phyloP scores from a whole-genome alignment of 2,888 invertebrate genomes.

The Ophraella communa region DNA sequence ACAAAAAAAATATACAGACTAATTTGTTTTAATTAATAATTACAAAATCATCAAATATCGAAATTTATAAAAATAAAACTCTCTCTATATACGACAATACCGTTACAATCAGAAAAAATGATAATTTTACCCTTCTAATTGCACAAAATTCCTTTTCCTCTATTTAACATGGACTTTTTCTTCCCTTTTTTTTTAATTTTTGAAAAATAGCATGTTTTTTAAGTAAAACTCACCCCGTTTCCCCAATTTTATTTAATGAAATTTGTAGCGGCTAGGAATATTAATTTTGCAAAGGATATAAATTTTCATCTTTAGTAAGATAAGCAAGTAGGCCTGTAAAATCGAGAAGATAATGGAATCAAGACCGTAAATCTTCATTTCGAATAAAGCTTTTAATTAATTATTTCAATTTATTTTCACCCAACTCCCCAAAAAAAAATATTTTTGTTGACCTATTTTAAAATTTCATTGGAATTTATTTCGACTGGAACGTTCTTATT shows the following conservation, averaged over 20 bases:
- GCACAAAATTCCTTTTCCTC: too few species aligned
- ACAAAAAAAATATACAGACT: too few species aligned
- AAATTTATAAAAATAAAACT: too few species aligned
- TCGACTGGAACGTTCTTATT: background rate
- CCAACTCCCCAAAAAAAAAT: background rate
- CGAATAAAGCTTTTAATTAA: slow-evolving; percentile 6
- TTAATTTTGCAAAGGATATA: slow-evolving; percentile 9
- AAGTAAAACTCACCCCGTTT: background rate
- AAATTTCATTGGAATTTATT: background rate
- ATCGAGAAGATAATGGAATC: slow-evolving; percentile 7
- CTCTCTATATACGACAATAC: too few species aligned
- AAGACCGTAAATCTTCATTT: slow-evolving; percentile 4
- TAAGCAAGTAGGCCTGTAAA: slow-evolving; percentile 3
- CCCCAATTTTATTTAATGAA: background rate
- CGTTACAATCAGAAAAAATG: too few species aligned
- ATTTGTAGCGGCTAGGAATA: background rate
- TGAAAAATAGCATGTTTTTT: background rate
- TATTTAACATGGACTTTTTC: too few species aligned
- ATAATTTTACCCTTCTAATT: too few species aligned
- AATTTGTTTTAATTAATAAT: too few species aligned
- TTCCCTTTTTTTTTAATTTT: too few species aligned
- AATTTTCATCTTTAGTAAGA: slow-evolving; percentile 4
- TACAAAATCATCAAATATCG: too few species aligned
- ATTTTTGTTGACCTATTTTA: slow-evolving; percentile 4
- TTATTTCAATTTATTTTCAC: slow-evolving; percentile 10